Base-by-base conservation (phyloP, 2,888 invertebrate genomes). In the Sarcophaga subvicina region DNA sequence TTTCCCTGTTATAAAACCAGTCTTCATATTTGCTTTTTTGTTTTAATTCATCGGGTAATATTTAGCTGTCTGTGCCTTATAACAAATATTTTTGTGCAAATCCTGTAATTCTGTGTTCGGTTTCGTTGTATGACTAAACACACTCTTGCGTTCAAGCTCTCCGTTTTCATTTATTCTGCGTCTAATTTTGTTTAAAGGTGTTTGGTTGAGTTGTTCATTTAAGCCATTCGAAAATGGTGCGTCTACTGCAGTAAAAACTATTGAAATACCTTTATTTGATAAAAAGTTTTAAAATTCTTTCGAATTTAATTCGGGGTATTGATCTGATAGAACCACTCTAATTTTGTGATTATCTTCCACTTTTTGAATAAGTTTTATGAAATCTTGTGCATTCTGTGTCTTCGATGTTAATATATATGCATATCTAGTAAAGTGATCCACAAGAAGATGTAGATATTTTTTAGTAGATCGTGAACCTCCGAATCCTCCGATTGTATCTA, bases 401-500 rank as follows among this genome's bases (percentile, higher is more conserved):
- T 69, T 77, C 60, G 83, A 83, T 14, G 87, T 85, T 60, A 88
- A 82, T 27, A 86, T 89, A 54, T 76, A 90, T 14, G 90, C 91
- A 67, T 88, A 90, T 89, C 90, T 89, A 66, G 89, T 90, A 64
- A 90, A 91, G 72, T 27, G 27, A 27, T 27, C 27, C 27, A 27
- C 27, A 27, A 27, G 27, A 27, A 27, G 27, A 27, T 27, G 91
- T 60, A 91, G 69, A 75, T 90, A 91, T 90, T 89, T 90, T 84
- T 91, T 91, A 89, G 89, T 89, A n/a, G 91, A 91, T 45, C 90
- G 72, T 67, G 88, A 88, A 67, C 91, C 90, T 45, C 90, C 90
- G 88, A 91, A 91, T 20, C 90, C 90, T 27, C 91, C 90, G 22
- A 91, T 89, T 11, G 90, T 90, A 76, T 91, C 91, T 83, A 91